phyloP scores from a whole-genome alignment of 2,888 invertebrate genomes.

The Cephus sareptanus region DNA sequence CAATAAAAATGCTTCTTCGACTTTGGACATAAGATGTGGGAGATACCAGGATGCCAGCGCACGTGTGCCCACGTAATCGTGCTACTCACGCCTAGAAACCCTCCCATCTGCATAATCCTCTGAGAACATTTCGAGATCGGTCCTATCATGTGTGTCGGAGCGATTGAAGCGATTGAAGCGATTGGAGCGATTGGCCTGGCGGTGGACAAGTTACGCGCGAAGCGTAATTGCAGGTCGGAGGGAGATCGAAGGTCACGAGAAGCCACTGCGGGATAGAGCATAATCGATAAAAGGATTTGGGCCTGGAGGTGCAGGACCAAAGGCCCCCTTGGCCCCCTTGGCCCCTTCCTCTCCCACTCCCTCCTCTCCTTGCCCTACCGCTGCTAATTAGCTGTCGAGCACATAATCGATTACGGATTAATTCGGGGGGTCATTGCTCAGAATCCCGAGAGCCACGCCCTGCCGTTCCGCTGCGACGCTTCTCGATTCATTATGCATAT shows the following conservation, averaged over 20 bases:
- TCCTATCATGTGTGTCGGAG: too few species aligned
- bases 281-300: too few species aligned
- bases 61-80: neutral
- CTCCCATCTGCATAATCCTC: neutral
- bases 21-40: neutral
- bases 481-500: slow-evolving; percentile 48
- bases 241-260: too few species aligned
- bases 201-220: too few species aligned
- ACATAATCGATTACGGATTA: slow-evolving; percentile 8
- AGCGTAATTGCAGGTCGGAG: too few species aligned
- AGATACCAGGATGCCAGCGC: neutral
- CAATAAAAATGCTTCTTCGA: slow-evolving; percentile 5
- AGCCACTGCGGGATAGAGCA: too few species aligned
- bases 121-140: neutral
- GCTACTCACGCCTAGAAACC: neutral
- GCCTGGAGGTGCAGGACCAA: too few species aligned
- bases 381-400: neutral
- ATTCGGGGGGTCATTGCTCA: slow-evolving; percentile 1
- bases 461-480: slow-evolving; percentile 26
- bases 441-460: slow-evolving; percentile 27
- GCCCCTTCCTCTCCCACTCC: too few species aligned
- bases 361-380: slow-evolving; percentile 6
- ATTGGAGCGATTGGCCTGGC: too few species aligned
- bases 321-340: neutral
- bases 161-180: too few species aligned